Conservation (phyloP, 2,113 vertebrate species). For the Caranx ignobilis region DNA sequence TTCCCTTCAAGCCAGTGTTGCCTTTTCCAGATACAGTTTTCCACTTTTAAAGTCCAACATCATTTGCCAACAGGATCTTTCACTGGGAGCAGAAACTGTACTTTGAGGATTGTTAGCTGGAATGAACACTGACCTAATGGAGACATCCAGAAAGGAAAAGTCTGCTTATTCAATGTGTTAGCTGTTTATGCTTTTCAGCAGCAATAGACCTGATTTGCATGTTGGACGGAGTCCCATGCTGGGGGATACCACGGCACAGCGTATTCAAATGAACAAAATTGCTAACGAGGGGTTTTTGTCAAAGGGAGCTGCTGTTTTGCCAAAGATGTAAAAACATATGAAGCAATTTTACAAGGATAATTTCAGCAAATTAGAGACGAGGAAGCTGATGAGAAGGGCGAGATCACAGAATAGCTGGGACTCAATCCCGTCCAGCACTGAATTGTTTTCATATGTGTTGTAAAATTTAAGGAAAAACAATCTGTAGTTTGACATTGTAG, state of each 20-base stretch:
- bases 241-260: neutral
- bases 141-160: neutral
- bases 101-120: neutral
- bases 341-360: slow-evolving; percentile 39
- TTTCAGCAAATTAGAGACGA: slow-evolving; percentile 44
- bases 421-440: neutral
- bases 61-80: neutral
- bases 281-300: slow-evolving; percentile 41
- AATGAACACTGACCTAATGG: neutral
- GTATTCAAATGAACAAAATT: slow-evolving; percentile 44
- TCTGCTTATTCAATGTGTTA: neutral
- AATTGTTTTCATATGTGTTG: neutral
- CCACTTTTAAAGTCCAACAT: neutral
- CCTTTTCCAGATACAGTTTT: neutral
- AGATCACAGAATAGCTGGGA: slow-evolving; percentile 1
- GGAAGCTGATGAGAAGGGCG: slow-evolving; percentile 15
- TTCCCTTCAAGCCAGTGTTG: neutral
- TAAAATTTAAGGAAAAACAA: neutral
- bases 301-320: slow-evolving; percentile 41
- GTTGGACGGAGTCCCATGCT: neutral
- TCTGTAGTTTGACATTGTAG: neutral
- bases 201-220: slow-evolving; percentile 26
- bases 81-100: neutral
- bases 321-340: slow-evolving; percentile 44
- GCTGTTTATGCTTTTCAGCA: neutral